phyloP scores from a whole-genome alignment of 2,888 invertebrate species.

The Linhomoeus sp. region DNA sequence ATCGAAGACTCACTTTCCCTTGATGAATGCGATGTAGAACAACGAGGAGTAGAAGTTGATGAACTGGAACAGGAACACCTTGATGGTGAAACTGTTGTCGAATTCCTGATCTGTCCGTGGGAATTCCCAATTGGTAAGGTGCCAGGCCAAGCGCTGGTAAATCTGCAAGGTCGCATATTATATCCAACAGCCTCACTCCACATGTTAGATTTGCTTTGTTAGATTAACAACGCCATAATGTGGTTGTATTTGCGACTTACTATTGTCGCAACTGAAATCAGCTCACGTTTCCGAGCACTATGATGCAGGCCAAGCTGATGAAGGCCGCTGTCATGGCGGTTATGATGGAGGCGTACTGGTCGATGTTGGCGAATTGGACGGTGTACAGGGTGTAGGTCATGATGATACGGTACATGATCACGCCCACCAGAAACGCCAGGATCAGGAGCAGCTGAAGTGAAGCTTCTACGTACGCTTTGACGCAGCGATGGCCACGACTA shows the following conservation, averaged over 20 bases:
- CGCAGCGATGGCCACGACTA: too few species aligned
- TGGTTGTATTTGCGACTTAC: background rate
- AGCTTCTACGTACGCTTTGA: too few species aligned
- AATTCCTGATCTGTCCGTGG: slow-evolving; percentile 79
- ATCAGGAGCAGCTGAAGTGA: slow-evolving; percentile 55
- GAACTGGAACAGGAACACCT: slow-evolving; percentile 81
- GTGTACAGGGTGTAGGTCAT: slow-evolving; percentile 31
- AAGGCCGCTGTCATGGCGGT: slow-evolving; percentile 77
- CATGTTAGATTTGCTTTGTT: background rate
- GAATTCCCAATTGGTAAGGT: slow-evolving; percentile 47
- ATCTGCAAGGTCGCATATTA: too few species aligned
- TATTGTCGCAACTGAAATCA: slow-evolving; percentile 39
- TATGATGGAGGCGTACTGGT: slow-evolving; percentile 54
- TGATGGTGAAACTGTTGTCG: slow-evolving; percentile 76
- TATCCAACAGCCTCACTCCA: slow-evolving; percentile 9
- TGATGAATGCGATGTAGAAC: slow-evolving; percentile 87
- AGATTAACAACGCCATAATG: slow-evolving; percentile 8
- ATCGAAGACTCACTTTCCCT: slow-evolving; percentile 30
- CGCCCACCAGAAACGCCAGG: slow-evolving; percentile 69
- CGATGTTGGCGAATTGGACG: slow-evolving; percentile 32
- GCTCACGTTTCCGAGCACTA: slow-evolving; percentile 65
- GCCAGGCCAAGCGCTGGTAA: slow-evolving; percentile 62
- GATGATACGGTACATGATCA: slow-evolving; percentile 69
- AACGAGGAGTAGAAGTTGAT: slow-evolving; percentile 91
- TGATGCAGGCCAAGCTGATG: slow-evolving; percentile 78